Conservation (phyloP, 2,113 vertebrate species). For the Podiceps cristatus region DNA sequence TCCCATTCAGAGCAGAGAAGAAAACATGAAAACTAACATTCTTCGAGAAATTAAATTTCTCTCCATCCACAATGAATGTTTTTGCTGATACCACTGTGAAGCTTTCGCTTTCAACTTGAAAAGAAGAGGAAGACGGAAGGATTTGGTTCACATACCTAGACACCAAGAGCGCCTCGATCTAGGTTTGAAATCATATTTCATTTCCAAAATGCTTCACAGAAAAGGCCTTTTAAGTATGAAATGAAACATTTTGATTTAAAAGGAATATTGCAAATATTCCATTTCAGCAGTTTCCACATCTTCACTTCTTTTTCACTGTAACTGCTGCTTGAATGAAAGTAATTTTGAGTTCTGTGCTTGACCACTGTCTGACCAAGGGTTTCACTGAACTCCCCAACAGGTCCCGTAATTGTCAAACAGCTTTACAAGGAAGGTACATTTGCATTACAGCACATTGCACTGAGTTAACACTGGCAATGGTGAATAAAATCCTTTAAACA, state of each 20-base stretch:
- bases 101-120: not conserved
- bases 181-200: not conserved
- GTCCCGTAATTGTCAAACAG: not conserved
- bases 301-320: not conserved
- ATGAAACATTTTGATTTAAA: not conserved
- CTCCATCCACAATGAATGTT: not conserved
- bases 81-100: not conserved
- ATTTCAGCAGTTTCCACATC: not conserved
- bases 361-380: not conserved
- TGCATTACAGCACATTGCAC: not conserved
- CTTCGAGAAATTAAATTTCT: not conserved
- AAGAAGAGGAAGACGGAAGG: not conserved
- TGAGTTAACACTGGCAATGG: not conserved
- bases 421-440: not conserved
- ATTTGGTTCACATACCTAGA: not conserved
- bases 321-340: not conserved
- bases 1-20: not conserved
- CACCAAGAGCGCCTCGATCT: not conserved
- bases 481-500: conserved; percentile 28
- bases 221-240: not conserved
- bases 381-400: not conserved
- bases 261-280: not conserved
- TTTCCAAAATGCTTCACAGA: not conserved
- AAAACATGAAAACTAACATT: not conserved
- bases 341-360: not conserved